Conservation (phyloP, 2,888 invertebrate genomes). For the Caenorhabditis imperialis region DNA sequence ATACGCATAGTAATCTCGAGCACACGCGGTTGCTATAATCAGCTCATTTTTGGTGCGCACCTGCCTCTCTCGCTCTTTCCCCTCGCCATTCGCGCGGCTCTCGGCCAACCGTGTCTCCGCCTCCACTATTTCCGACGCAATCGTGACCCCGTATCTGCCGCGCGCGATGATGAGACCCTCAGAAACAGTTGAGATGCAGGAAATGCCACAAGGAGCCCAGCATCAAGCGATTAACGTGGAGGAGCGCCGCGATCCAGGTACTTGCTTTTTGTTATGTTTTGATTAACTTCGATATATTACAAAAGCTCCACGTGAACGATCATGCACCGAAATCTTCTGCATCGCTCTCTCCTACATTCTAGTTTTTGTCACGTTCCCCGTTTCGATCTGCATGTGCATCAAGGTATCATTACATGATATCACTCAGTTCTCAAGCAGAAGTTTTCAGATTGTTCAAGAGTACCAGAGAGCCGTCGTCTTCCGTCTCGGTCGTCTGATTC, state of each 20-base stretch:
- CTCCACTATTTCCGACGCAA: slow-evolving; percentile 11
- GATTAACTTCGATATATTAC: too few relatives aligned
- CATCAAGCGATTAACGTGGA: slow-evolving; percentile 2
- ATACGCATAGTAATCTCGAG: too few relatives aligned
- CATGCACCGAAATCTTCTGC: slow-evolving; percentile 46
- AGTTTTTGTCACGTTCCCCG: slow-evolving; percentile 73
- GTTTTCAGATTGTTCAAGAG: slow-evolving; percentile 75
- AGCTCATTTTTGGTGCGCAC: too few relatives aligned
- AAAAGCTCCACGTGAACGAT: slow-evolving; percentile 4
- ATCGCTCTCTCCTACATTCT: slow-evolving; percentile 58
- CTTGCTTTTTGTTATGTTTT: background rate
- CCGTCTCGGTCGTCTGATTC: slow-evolving; percentile 85
- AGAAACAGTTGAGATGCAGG: slow-evolving; percentile 54
- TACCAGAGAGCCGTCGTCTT: slow-evolving; percentile 88
- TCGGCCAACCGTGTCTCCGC: slow-evolving; percentile 13
- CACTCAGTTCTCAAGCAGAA: background rate
- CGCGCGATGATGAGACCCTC: slow-evolving; percentile 25
- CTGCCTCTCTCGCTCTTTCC: too few relatives aligned
- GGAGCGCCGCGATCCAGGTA: too few relatives aligned
- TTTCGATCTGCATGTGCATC: slow-evolving; percentile 70
- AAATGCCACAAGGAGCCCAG: slow-evolving; percentile 20
- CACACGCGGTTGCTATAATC: too few relatives aligned
- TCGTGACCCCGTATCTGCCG: slow-evolving; percentile 33
- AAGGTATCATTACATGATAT: slow-evolving; percentile 58
- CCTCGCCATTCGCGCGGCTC: too few relatives aligned